A percentile compares a stretch with the other conserved stretches of the same genome.
phyloP scores from a whole-genome alignment of 2,113 vertebrate species.

The Aptenodytes forsteri region DNA sequence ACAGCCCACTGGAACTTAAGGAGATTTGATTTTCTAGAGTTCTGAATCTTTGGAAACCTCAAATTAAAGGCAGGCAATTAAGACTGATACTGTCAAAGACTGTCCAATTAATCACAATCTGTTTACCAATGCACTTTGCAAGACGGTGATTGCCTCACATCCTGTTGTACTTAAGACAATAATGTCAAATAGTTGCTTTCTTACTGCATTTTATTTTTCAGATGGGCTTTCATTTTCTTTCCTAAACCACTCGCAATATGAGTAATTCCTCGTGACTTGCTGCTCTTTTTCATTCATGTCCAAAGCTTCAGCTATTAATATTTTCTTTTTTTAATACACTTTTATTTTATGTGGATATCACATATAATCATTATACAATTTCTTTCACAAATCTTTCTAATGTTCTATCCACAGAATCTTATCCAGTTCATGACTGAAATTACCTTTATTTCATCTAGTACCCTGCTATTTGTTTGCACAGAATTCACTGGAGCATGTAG shows the following conservation, averaged over 20 bases:
- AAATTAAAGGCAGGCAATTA: constrained; percentile 45
- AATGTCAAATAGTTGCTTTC: not conserved
- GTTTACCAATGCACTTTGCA: not conserved
- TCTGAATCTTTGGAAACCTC: constrained; percentile 23
- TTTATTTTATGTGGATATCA: not conserved
- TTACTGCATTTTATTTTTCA: not conserved
- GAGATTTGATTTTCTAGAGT: constrained; percentile 39
- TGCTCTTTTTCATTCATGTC: not conserved
- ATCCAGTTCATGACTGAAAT: not conserved
- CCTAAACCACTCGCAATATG: not conserved
- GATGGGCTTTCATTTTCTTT: not conserved
- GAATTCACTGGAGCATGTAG: not conserved
- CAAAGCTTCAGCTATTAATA: not conserved
- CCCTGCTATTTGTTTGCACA: not conserved
- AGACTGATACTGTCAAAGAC: not conserved
- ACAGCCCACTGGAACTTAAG: constrained; percentile 42
- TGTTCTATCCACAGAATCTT: not conserved
- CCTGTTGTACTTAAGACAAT: not conserved
- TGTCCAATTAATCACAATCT: constrained; percentile 34
- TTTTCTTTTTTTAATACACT: not conserved
- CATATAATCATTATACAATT: not conserved
- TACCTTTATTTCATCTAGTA: not conserved
- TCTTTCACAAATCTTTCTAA: not conserved
- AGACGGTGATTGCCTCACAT: not conserved
- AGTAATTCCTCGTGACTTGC: not conserved